These are phyloP conservation scores for Cepaea nemoralis DNA, from an alignment of 1,140 invertebrate genomes.

Conservation along the genomic window DNA sequence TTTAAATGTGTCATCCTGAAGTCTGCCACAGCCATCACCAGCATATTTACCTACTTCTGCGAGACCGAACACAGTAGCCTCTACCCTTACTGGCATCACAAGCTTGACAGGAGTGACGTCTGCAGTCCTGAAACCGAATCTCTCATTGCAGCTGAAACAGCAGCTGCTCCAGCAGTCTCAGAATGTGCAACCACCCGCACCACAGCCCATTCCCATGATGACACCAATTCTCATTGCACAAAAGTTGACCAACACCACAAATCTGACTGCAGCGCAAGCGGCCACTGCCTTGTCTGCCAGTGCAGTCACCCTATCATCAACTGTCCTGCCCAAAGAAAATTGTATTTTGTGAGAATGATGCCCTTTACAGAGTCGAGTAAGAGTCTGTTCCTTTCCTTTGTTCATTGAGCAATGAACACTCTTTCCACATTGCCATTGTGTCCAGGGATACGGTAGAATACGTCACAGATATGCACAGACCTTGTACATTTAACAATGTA, in stretches of 20 bases:
- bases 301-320: neutral
- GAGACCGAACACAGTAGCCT: constrained; percentile 30
- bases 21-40: constrained; percentile 56
- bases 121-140: constrained; percentile 22
- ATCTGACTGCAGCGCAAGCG: neutral
- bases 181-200: neutral
- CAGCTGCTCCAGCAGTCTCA: constrained; percentile 26
- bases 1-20: constrained; percentile 52
- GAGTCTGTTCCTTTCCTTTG: too few species aligned
- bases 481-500: too few species aligned
- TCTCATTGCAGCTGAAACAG: constrained; percentile 34
- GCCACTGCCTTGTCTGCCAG: neutral
- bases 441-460: too few species aligned
- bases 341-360: too few species aligned
- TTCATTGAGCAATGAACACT: too few species aligned
- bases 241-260: neutral
- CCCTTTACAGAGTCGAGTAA: too few species aligned
- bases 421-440: too few species aligned
- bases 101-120: neutral
- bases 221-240: constrained; percentile 28
- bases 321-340: neutral
- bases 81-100: constrained; percentile 22
- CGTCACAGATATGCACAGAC: too few species aligned
- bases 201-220: constrained; percentile 13
- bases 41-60: constrained; percentile 63